These are phyloP conservation scores for Chiridota heheva DNA, from an alignment of 35 echinoderm and acorn worm genomes.

Conservation along the genomic window DNA sequence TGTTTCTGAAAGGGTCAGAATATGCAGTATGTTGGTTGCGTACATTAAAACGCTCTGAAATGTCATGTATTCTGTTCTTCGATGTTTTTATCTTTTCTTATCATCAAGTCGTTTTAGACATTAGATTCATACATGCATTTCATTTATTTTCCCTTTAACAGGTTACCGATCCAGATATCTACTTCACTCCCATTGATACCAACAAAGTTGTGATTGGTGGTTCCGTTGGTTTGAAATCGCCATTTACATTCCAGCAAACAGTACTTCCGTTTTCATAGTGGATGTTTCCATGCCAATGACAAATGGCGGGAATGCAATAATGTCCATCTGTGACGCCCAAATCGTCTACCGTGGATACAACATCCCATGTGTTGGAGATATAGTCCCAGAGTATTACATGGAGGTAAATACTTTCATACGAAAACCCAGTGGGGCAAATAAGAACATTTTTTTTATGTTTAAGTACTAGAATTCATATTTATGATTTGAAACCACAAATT, in stretches of 20 bases:
- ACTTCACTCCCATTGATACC: constrained; percentile 76
- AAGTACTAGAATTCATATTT: too few relatives aligned
- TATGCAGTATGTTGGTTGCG: too few relatives aligned
- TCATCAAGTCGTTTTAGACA: too few relatives aligned
- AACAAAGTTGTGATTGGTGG: constrained; percentile 65
- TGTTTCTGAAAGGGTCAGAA: too few relatives aligned
- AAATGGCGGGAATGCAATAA: constrained; percentile 29
- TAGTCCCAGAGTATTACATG: constrained; percentile 48
- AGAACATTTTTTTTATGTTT: too few relatives aligned
- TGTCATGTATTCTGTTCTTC: too few relatives aligned
- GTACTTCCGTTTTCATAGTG: constrained; percentile 64
- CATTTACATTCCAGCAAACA: constrained; percentile 61
- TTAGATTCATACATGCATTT: too few relatives aligned
- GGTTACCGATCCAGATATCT: constrained; percentile 44
- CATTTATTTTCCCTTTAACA: too few relatives aligned
- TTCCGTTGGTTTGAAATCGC: constrained; percentile 62
- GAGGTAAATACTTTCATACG: constrained; percentile 35
- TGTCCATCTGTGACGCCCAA: constrained; percentile 69
- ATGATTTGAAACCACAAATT: too few relatives aligned
- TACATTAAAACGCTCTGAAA: too few relatives aligned
- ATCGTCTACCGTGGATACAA: constrained; percentile 66
- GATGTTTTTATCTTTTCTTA: too few relatives aligned
- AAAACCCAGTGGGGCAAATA: too few relatives aligned
- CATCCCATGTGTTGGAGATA: constrained; percentile 50
- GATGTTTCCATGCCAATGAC: constrained; percentile 71